These are phyloP conservation scores for Rhabdomys dilectus DNA, from an alignment of 2,113 vertebrate genomes.

Conservation along the genomic window DNA sequence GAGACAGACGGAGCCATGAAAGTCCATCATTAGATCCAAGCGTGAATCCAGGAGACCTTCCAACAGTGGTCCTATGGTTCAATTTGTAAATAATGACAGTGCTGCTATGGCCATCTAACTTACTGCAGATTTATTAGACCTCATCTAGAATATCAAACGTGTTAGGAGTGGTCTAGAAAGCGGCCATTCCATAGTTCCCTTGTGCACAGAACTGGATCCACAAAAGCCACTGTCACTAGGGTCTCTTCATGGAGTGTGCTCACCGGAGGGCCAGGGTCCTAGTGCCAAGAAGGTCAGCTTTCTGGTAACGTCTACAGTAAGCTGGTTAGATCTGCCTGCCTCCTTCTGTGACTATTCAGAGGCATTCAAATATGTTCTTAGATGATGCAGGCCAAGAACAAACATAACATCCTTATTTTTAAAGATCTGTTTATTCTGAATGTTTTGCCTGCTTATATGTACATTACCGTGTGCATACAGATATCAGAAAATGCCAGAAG, in stretches of 20 bases:
- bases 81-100: not conserved
- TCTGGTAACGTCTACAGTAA: not conserved
- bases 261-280: not conserved
- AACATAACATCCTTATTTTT: conserved; percentile 30
- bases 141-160: not conserved
- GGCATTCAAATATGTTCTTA: not conserved
- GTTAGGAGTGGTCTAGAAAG: not conserved
- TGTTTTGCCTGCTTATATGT: not conserved
- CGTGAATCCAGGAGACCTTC: not conserved
- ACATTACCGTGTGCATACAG: not conserved
- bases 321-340: not conserved
- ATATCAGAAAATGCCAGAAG: not conserved
- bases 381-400: conserved; percentile 52
- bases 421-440: not conserved
- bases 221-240: not conserved
- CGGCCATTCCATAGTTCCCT: not conserved
- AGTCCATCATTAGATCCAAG: not conserved
- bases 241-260: not conserved
- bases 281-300: not conserved
- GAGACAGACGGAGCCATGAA: not conserved
- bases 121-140: not conserved
- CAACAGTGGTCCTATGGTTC: not conserved
- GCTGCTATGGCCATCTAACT: not conserved
- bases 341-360: not conserved
- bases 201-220: not conserved